These are phyloP conservation scores for Apodemia zela DNA, from an alignment of 2,888 invertebrate genomes.

Conservation along the genomic window DNA sequence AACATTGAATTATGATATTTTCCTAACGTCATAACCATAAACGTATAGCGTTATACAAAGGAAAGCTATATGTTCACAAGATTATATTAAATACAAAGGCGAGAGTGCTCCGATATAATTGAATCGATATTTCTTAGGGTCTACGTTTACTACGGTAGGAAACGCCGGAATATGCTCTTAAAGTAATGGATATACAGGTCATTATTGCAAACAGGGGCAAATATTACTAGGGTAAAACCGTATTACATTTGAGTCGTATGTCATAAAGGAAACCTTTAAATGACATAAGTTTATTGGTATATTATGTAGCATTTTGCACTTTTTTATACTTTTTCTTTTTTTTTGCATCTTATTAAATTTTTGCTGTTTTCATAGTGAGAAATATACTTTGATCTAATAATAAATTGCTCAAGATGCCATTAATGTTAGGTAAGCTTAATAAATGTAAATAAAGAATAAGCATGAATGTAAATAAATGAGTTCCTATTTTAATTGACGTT, in stretches of 20 bases:
- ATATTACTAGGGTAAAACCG: slow-evolving; percentile 2
- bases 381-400: slow-evolving; percentile 43
- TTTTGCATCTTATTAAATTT: slow-evolving; percentile 27
- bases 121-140: slow-evolving; percentile 27
- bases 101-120: slow-evolving; percentile 25
- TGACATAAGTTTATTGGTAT: not conserved
- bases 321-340: slow-evolving; percentile 24
- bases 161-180: slow-evolving; percentile 14
- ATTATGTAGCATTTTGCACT: slow-evolving; percentile 22
- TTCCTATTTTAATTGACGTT: slow-evolving; percentile 68
- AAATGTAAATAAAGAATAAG: slow-evolving; percentile 59
- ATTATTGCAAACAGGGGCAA: slow-evolving; percentile 11
- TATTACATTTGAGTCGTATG: slow-evolving; percentile 7
- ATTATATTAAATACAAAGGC: slow-evolving; percentile 25
- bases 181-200: slow-evolving; percentile 8
- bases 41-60: slow-evolving; percentile 14
- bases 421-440: slow-evolving; percentile 45
- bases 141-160: slow-evolving; percentile 15
- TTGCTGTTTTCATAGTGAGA: slow-evolving; percentile 40
- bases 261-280: not conserved
- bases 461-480: slow-evolving; percentile 73
- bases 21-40: slow-evolving; percentile 5
- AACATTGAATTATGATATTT: slow-evolving; percentile 10
- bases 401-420: slow-evolving; percentile 75
- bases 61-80: slow-evolving; percentile 20